Evolutionary conservation across 1,140 invertebrate species (phyloP).

Genomic region (Ridgeia piscesae): DNA sequence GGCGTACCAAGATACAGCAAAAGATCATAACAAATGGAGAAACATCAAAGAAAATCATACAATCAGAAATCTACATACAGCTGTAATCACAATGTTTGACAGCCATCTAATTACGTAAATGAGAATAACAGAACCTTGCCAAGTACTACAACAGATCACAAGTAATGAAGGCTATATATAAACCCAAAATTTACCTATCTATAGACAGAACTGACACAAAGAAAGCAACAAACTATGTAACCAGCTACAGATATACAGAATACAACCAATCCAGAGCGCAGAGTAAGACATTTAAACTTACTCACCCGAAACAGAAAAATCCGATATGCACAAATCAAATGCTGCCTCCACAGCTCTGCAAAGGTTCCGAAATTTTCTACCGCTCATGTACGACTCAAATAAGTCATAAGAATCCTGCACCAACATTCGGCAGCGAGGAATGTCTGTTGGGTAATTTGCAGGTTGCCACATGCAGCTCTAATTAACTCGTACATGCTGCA

Average conservation of each 20-base stretch:
- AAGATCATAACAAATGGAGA: not conserved
- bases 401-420: not conserved
- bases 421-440: not conserved
- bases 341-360: not conserved
- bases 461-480: not conserved
- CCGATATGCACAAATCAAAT: not conserved
- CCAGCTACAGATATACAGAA: not conserved
- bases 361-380: not conserved
- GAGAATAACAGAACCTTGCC: not conserved
- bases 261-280: not conserved
- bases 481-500: not conserved
- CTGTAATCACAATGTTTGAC: not conserved
- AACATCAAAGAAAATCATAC: not conserved
- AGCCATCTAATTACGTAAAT: not conserved
- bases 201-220: not conserved
- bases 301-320: not conserved
- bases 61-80: not conserved
- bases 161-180: not conserved
- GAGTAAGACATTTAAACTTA: not conserved
- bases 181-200: not conserved
- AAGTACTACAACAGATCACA: not conserved
- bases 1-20: not conserved
- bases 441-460: not conserved
- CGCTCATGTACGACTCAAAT: not conserved
- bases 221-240: not conserved